Conservation (phyloP, 2,888 invertebrate species). For the Xylophagus ater region DNA sequence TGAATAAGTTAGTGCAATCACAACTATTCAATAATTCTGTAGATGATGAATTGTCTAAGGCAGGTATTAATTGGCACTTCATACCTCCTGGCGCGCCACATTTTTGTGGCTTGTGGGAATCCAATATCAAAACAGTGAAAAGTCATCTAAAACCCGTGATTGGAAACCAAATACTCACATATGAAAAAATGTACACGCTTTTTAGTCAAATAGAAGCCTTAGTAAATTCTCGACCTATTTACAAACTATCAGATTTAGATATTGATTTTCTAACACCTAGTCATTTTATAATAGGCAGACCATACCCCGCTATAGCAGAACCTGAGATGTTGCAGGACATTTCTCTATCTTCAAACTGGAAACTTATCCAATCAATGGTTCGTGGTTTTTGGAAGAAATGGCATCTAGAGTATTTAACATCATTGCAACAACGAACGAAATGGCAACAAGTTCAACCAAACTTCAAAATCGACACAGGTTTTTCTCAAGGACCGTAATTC, state of each 20-base stretch:
- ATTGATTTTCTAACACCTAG: slow-evolving; percentile 3
- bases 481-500: slow-evolving; percentile 19
- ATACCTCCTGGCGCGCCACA: slow-evolving; percentile 6
- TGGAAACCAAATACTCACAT: slow-evolving; percentile 1
- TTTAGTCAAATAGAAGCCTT: slow-evolving; percentile 19
- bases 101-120: slow-evolving; percentile 6
- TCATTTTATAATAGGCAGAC: slow-evolving; percentile 5
- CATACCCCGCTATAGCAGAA: neutral
- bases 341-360: slow-evolving; percentile 19
- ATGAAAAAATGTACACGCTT: slow-evolving; percentile 16
- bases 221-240: slow-evolving; percentile 20
- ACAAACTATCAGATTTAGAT: slow-evolving; percentile 3
- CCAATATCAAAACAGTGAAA: slow-evolving; percentile 20
- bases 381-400: slow-evolving; percentile 22
- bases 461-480: slow-evolving; percentile 18
- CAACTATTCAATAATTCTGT: neutral
- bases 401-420: slow-evolving; percentile 20
- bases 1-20: neutral
- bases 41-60: slow-evolving; percentile 5
- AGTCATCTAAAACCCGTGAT: slow-evolving; percentile 18
- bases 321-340: neutral
- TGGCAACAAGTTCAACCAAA: slow-evolving; percentile 15
- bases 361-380: slow-evolving; percentile 18
- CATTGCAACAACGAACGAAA: slow-evolving; percentile 21
- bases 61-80: slow-evolving; percentile 21